Evolutionary conservation across 2,113 vertebrate species (phyloP), one percentile per base, ranked within the genome.

Genomic region (Thryonomys swinderianus): DNA sequence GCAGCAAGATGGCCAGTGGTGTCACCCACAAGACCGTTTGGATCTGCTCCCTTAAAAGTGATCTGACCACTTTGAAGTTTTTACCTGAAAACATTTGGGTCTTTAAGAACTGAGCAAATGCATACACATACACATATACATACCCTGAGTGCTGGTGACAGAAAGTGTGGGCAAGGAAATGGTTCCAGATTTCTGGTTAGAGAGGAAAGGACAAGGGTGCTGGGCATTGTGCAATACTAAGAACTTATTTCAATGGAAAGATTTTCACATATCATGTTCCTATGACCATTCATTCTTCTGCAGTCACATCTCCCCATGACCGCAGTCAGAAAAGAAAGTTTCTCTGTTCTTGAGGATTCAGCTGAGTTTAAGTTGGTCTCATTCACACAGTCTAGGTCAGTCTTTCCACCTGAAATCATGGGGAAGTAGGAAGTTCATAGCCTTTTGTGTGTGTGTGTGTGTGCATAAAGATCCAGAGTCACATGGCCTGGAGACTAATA

Each of bases 211-310:
- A 80, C 51, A 90, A 45, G 80, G n/a, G 30, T 40, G 1, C 67
- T 51, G 5, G 10, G 48, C 71, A 17, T 85, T 95, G 93, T 85
- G 92, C 88, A 95, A 93, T 92, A 62, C 5, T 40, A 81, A 85
- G 81, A 87, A 51, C 55, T 62, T 6, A 69, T 85, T 91, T 86
- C 57, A 40, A 67, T 61, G 69, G 79, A 88, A 95, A 80, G 37
- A n/a, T 40, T n/a, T 84, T 7, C 59, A 80, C 27, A 14, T 1
- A 8, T 74, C 59, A 7, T 4, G 7, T 37, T 42, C 17, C 13
- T 71, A 34, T 55, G 64, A 12, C n/a, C 13, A 40, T 67, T n/a
- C 80, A 34, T 45, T 66, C 42, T 37, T 74, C 71, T 3, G 7
- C 37, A 18, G 27, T 69, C 14, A 23, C 37, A 32, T 51, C 45